These are phyloP conservation scores for Ifrita kowaldi DNA, from an alignment of 2,113 vertebrate species.

Conservation along the genomic window DNA sequence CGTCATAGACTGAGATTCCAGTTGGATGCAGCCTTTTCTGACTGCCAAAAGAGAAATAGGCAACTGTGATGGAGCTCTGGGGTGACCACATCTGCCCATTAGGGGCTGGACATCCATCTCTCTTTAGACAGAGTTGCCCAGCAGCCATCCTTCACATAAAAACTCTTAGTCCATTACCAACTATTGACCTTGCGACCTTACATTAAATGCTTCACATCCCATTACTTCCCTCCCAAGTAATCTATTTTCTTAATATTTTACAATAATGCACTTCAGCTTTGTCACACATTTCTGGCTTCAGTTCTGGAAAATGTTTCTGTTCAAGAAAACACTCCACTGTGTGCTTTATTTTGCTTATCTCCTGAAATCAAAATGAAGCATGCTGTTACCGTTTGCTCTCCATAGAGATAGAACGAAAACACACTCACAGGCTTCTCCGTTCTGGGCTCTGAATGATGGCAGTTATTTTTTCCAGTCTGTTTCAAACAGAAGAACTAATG, in stretches of 20 bases:
- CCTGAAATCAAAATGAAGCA: slow-evolving; percentile 14
- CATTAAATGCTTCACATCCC: slow-evolving; percentile 29
- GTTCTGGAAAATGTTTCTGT: neutral
- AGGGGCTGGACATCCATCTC: slow-evolving; percentile 4
- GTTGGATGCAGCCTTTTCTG: neutral
- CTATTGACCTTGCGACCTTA: neutral
- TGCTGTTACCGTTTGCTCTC: neutral
- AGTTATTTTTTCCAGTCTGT: slow-evolving; percentile 4
- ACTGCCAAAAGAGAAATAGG: neutral
- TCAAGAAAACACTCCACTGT: neutral
- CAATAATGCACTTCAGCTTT: slow-evolving; percentile 3
- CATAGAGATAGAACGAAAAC: neutral
- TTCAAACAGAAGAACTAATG: slow-evolving; percentile 30
- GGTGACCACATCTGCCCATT: neutral
- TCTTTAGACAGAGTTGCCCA: neutral
- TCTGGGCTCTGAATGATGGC: neutral
- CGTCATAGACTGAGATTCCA: neutral
- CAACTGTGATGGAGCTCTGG: neutral
- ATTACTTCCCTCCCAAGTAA: neutral
- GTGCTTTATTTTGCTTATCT: slow-evolving; percentile 32
- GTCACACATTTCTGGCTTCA: slow-evolving; percentile 4
- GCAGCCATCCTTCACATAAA: slow-evolving; percentile 19
- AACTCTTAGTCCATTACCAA: slow-evolving; percentile 17
- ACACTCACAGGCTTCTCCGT: neutral
- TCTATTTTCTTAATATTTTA: slow-evolving; percentile 17